Evolutionary conservation across 2,113 vertebrate genomes (phyloP), one percentile per base, ranked within the genome.

Genomic region (Pteruthius melanotis): DNA sequence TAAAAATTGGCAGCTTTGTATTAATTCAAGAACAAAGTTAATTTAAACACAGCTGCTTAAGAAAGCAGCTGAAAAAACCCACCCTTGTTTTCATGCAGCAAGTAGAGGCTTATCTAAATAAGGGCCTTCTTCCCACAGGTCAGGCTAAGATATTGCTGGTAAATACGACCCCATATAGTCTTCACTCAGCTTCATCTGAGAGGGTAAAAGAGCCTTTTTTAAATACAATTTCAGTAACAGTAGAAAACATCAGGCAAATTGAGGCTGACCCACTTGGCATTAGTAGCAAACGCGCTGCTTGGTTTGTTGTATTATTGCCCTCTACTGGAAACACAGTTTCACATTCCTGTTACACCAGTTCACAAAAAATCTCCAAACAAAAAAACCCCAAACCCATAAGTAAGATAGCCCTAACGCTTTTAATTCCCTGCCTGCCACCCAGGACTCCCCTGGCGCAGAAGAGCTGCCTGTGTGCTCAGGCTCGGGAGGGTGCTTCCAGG

Each of bases 301-400:
- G 50, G 15, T 61, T 83, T 77, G 85, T 45, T 88, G 45, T 52
- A 40, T 44, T 93, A 71, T 14, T 95, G 93, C 94, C 95, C 93
- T 92, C 96, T 97, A 22, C 92, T 93, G 96, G 94, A 83, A 83
- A 89, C 19, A 89, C 0, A 13, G 7, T 68, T 83, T 78, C 33
- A 69, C 13, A 24, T 88, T 82, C n/a, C 18, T 8, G 14, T 82
- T 64, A 64, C 13, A 63, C 12, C 22, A 35, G 11, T 61, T 92
- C 40, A 85, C 13, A 16, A 45, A 83, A 77, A 45, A 37, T 22
- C 1, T 1, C 4, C 45, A 31, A 37, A 23, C 7, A 15, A 42
- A 39, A n/a, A 23, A 40, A 40, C 10, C 3, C 22, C 14, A 78
- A 66, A 40, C 44, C 35, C 72, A 4, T 26, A 76, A 37, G n/a